Evolutionary conservation across 2,888 invertebrate genomes (phyloP).

Genomic region (Diachrysia chrysitis): DNA sequence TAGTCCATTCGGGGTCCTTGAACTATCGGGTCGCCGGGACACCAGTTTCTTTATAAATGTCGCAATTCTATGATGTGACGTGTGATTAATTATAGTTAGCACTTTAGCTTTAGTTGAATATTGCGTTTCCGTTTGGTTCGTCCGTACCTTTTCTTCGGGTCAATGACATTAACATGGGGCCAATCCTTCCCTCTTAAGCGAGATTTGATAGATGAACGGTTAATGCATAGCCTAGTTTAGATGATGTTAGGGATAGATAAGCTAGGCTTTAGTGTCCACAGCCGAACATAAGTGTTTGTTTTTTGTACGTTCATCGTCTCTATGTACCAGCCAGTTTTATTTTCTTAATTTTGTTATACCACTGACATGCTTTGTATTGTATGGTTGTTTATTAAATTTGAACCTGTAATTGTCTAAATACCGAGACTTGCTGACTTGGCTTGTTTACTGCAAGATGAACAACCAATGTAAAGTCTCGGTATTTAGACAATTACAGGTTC

Average conservation of each 20-base stretch:
- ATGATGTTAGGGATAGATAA: conserved; percentile 21
- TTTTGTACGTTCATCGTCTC: too few relatives aligned
- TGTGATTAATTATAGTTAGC: conserved; percentile 30
- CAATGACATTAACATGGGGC: conserved; percentile 50
- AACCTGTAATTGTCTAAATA: too few relatives aligned
- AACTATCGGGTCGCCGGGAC: conserved; percentile 9
- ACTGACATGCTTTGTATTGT: too few relatives aligned
- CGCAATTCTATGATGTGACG: not conserved
- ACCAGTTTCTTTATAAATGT: conserved; percentile 11
- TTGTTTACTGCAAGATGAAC: too few relatives aligned
- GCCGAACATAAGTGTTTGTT: not conserved
- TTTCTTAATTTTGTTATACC: too few relatives aligned
- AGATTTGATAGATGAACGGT: conserved; percentile 20
- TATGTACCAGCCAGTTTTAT: not conserved
- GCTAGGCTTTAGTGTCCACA: conserved; percentile 10
- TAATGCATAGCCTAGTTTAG: conserved; percentile 6
- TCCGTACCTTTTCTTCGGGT: conserved; percentile 42
- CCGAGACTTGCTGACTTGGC: too few relatives aligned
- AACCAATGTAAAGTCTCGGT: too few relatives aligned
- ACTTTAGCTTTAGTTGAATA: conserved; percentile 23
- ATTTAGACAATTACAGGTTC: too few relatives aligned
- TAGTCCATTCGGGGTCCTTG: conserved; percentile 18
- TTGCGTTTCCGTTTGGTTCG: conserved; percentile 16
- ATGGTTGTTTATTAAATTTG: too few relatives aligned
- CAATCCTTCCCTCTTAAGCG: conserved; percentile 36